phyloP scores from a whole-genome alignment of 2,113 vertebrate genomes.

The Engraulis encrasicolus region DNA sequence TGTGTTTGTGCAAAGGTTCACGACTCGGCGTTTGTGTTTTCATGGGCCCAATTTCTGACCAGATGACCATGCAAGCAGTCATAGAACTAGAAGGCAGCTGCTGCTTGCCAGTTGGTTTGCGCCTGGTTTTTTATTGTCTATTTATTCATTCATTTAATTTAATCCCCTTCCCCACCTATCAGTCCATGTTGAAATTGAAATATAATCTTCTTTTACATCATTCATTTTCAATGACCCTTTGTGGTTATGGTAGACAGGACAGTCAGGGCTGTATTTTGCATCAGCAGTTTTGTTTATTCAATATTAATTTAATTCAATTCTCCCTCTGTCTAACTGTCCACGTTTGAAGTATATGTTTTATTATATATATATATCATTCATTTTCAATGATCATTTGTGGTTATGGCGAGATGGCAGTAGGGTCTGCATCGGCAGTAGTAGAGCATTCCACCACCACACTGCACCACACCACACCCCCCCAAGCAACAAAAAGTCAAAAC shows the following conservation, averaged over 20 bases:
- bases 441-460: too few species aligned
- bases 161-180: neutral
- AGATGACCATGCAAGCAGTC: too few species aligned
- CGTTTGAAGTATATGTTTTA: too few species aligned
- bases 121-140: neutral
- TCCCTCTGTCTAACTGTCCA: too few species aligned
- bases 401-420: neutral
- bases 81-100: too few species aligned
- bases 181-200: neutral
- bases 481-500: neutral
- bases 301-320: too few species aligned
- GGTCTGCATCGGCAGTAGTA: neutral
- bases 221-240: neutral
- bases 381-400: conserved; percentile 1
- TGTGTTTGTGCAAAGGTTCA: conserved; percentile 33
- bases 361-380: neutral
- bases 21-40: conserved; percentile 21
- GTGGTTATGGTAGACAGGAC: neutral
- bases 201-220: neutral
- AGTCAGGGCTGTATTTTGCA: neutral
- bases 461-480: neutral
- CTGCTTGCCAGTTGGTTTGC: conserved; percentile 1
- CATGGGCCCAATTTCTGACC: conserved; percentile 25
- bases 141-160: neutral
- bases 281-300: too few species aligned